Evolutionary conservation across 2,888 invertebrate genomes (phyloP).

Genomic region (Argynnis bischoffii): DNA sequence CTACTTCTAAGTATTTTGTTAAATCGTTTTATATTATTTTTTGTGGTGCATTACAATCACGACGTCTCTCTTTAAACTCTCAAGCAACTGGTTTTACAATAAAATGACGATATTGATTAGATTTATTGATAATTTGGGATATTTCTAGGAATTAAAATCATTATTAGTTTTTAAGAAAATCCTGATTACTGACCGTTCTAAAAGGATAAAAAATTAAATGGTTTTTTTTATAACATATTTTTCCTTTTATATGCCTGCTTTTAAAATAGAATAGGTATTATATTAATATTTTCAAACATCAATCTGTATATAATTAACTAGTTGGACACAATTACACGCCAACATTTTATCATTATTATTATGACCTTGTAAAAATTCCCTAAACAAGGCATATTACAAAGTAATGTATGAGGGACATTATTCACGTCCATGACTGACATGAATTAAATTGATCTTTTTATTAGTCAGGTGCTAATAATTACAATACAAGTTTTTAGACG

Average conservation of each 20-base stretch:
- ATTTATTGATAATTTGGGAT: too few relatives aligned
- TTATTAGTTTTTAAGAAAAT: too few relatives aligned
- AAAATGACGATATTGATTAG: neutral
- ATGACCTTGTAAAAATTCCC: conserved; percentile 31
- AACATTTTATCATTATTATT: conserved; percentile 23
- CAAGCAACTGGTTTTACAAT: neutral
- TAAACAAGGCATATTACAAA: conserved; percentile 29
- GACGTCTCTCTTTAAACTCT: conserved; percentile 4
- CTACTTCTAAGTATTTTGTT: neutral
- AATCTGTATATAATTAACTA: conserved; percentile 16
- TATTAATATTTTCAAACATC: neutral
- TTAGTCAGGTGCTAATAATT: neutral
- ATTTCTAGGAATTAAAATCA: too few relatives aligned
- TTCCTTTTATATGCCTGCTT: too few relatives aligned
- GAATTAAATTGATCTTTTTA: neutral
- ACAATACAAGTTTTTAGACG: too few relatives aligned
- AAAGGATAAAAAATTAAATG: neutral
- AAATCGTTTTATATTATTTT: conserved; percentile 2
- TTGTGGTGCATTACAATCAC: conserved; percentile 9
- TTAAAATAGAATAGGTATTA: too few relatives aligned
- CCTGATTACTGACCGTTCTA: neutral
- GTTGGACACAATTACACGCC: conserved; percentile 13
- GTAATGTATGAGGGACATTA: conserved; percentile 15
- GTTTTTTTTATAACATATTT: neutral
- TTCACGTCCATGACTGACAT: conserved; percentile 4